Percentiles rank a stretch among this genome's conserved stretches.
Evolutionary conservation across 2,113 vertebrate species (phyloP).

Genomic region (Pseudorhombus dupliciocellatus): DNA sequence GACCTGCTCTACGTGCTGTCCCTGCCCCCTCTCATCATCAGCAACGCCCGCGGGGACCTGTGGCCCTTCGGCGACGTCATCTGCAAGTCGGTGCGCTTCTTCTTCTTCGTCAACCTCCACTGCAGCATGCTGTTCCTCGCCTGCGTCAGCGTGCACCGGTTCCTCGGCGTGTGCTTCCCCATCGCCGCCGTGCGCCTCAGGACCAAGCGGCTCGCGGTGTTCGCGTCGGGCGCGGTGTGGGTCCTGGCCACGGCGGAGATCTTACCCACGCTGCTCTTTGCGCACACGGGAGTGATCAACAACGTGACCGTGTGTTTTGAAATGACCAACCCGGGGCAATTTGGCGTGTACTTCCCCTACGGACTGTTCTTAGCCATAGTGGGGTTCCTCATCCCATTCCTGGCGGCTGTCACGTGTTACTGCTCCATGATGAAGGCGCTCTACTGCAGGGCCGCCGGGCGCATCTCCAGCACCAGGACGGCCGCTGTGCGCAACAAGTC

Average conservation of each 20-base stretch:
- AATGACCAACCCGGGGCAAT: conserved; percentile 37
- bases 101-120: conserved; percentile 74
- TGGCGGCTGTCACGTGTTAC: conserved; percentile 59
- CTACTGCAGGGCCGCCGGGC: not conserved
- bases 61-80: conserved; percentile 70
- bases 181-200: conserved; percentile 49
- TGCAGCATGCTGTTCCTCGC: conserved; percentile 74
- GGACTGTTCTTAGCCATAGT: conserved; percentile 51
- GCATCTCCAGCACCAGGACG: not conserved
- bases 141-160: conserved; percentile 73
- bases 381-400: conserved; percentile 69
- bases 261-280: conserved; percentile 64
- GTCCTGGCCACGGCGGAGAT: conserved; percentile 53
- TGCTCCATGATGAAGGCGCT: conserved; percentile 66
- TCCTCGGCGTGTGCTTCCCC: conserved; percentile 71
- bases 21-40: conserved; percentile 71
- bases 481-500: conserved; percentile 51
- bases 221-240: conserved; percentile 44
- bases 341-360: conserved; percentile 61
- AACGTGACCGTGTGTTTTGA: conserved; percentile 69
- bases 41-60: conserved; percentile 52
- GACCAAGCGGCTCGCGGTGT: conserved; percentile 39
- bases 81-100: conserved; percentile 69
- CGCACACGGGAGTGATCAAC: conserved; percentile 43
- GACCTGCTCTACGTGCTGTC: conserved; percentile 73